Evolutionary conservation across 2,113 vertebrate species (phyloP), one percentile per base, ranked within the genome.

Genomic region (Chaetops frenatus): DNA sequence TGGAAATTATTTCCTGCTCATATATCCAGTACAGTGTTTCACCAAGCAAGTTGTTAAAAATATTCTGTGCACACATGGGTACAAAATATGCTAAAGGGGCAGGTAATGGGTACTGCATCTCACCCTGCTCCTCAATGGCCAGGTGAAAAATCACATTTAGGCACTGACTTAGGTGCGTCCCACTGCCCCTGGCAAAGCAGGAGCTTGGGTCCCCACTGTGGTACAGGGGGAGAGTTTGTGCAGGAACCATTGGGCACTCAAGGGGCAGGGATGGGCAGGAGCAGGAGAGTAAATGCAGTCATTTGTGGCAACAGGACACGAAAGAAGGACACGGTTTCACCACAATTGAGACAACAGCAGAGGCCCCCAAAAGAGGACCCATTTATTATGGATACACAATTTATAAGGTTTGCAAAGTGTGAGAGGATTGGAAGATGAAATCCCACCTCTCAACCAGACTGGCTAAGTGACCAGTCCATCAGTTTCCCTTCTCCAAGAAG

Each of bases 171-270:
- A 29, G 8, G 35, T 64, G 25, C 19, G 15, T 66, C n/a, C 6
- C 2, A 0, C 28, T 57, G 36, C 18, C 29, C 28, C 35, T 38
- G 33, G 56, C 6, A 31, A 61, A 82, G 50, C 31, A 64, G 66
- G 21, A 79, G n/a, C n/a, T 66, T 14, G 2, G 5, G 15, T 16
- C 12, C n/a, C 22, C 27, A 9, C 40, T n/a, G 10, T 12, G 60
- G 50, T 42, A 53, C 20, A 10, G 7, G 5, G 20, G 5, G 8
- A 29, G 25, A 74, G 4, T 19, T 36, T 50, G 23, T 67, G n/a
- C 31, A 83, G 51, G 36, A 76, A 3, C 18, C 9, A 29, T 10
- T 19, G 15, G 31, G 24, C 14, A 12, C 29, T 51, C 0, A 0
- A 51, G 2, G 25, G 29, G 27, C 15, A 51, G 33, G 17, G 54